Evolutionary conservation across 1,140 invertebrate species (phyloP), one percentile per base, ranked within the genome.

Genomic region (Papilio xuthus): DNA sequence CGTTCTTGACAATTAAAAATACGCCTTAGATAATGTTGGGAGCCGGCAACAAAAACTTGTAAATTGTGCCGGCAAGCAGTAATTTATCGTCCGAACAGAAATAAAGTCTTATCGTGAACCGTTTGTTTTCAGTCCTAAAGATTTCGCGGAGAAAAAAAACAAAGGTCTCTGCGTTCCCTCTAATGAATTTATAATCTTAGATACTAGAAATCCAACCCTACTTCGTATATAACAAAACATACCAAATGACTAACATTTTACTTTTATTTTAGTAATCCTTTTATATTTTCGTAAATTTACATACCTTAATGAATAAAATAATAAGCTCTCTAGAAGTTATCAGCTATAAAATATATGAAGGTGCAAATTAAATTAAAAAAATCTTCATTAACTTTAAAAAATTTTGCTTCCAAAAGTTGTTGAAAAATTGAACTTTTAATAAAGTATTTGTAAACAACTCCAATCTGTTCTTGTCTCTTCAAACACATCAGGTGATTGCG

Each of bases 1-100:
- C 60, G 60, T 67, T 67, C 60, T 67, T 67, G 60, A 67, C 60
- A 67, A 67, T 67, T 67, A 67, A 67, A 67, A 67, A 67, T 32
- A 67, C 60, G 60, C 26, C 32, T 28, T 32, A 67, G 60, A 67
- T 67, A 67, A 67, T 67, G 60, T 67, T 67, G 26, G 10, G 26
- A 67, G 60, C 12, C 60, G 60, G 60, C 60, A 67, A 67, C 60
- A 67, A 67, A 67, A 67, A 67, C 23, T 67, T 67, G 60, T 67
- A 28, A 67, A 67, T 67, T 67, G 60, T 67, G 60, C 60, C 60
- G 60, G 60, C 23, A 67, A 67, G 12, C 60, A 67, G 60, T 67
- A 67, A 67, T 67, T 67, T 67, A 67, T 67, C 60, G 60, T 67
- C 60, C 0, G 60, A 67, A 67, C 60, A 67, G 60, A 67, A 67